Percentiles rank a stretch among this genome's conserved stretches.
phyloP scores from a whole-genome alignment of 2,888 invertebrate genomes.

The Tipula unca region DNA sequence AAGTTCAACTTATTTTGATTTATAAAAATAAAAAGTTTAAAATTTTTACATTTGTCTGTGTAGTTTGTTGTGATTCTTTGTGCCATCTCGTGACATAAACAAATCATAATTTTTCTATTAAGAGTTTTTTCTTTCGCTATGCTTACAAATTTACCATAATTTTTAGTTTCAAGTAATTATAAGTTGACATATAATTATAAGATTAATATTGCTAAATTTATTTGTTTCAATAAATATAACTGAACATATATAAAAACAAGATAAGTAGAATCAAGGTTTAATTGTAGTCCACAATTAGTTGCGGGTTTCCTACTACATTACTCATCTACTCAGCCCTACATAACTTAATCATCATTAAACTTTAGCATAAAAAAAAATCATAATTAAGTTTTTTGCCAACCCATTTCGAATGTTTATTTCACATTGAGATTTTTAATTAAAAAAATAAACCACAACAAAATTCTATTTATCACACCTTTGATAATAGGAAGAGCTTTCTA shows the following conservation, averaged over 20 bases:
- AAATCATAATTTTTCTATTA: not conserved
- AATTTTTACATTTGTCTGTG: not conserved
- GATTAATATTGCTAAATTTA: not conserved
- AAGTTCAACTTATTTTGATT: not conserved
- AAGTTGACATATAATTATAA: not conserved
- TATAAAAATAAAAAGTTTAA: not conserved
- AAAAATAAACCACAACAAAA: not conserved
- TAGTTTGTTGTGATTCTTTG: not conserved
- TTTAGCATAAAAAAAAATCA: not conserved
- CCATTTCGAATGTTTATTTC: not conserved
- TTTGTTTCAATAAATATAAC: not conserved
- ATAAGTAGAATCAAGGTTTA: not conserved
- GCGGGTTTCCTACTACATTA: not conserved
- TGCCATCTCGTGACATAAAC: conserved; percentile 14
- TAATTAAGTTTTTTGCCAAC: not conserved
- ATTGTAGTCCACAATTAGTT: not conserved
- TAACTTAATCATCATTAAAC: not conserved
- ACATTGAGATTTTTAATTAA: not conserved
- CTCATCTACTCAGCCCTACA: not conserved
- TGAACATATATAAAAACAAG: not conserved
- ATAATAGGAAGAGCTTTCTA: not conserved
- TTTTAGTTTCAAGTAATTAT: not conserved
- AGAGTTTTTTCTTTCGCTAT: not conserved
- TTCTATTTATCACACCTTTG: not conserved
- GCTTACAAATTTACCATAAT: not conserved